Conservation (phyloP, 2,113 vertebrate genomes). For the Sardina pilchardus region DNA sequence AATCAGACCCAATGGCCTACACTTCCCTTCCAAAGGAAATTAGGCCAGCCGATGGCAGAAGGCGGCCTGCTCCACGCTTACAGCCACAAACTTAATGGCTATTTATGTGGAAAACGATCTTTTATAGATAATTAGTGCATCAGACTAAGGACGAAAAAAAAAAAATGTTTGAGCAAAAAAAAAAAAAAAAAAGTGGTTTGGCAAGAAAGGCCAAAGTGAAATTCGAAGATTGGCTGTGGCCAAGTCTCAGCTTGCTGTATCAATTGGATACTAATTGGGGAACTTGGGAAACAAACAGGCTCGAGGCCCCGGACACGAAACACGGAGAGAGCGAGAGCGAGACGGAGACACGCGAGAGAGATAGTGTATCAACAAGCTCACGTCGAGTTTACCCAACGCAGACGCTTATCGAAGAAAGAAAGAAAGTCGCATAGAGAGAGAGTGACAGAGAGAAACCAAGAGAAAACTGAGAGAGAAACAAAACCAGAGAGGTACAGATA, state of each 20-base stretch:
- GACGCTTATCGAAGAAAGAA: background rate
- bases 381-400: background rate
- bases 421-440: slow-evolving; percentile 33
- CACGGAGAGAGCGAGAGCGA: background rate
- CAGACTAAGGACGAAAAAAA: slow-evolving; percentile 44
- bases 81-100: slow-evolving; percentile 36
- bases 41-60: slow-evolving; percentile 52
- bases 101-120: slow-evolving; percentile 50
- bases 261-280: slow-evolving; percentile 20
- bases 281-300: slow-evolving; percentile 50
- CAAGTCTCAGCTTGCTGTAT: background rate
- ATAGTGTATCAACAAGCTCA: background rate
- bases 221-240: background rate
- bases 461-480: background rate
- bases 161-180: slow-evolving; percentile 3
- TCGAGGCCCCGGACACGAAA: background rate
- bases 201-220: background rate
- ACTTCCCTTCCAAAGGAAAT: slow-evolving; percentile 55
- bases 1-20: slow-evolving; percentile 42
- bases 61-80: slow-evolving; percentile 46
- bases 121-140: slow-evolving; percentile 52
- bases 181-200: slow-evolving; percentile 21
- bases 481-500: background rate
- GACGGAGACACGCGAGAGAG: too few relatives aligned
- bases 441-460: slow-evolving; percentile 44